These are phyloP conservation scores for Smittia aterrima DNA, from an alignment of 2,888 invertebrate species.

Conservation along the genomic window DNA sequence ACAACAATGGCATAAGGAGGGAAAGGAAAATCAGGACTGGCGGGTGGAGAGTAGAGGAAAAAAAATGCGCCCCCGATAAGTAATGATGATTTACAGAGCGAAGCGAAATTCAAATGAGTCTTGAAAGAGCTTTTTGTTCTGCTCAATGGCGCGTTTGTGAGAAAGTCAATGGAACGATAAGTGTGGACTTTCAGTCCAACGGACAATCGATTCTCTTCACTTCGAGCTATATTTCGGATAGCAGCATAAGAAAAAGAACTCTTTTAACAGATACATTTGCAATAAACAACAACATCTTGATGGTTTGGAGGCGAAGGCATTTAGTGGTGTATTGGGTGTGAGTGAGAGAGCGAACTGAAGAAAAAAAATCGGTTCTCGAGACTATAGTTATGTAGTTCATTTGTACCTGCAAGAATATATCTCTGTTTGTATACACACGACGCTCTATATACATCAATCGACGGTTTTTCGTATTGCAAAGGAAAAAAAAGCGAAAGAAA, in stretches of 20 bases:
- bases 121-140: neutral
- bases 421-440: conserved; percentile 1
- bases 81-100: conserved; percentile 33
- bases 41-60: neutral
- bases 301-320: conserved; percentile 12
- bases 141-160: neutral
- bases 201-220: conserved; percentile 7
- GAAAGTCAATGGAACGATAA: conserved; percentile 17
- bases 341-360: neutral
- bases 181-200: neutral
- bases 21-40: conserved; percentile 3
- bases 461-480: conserved; percentile 6
- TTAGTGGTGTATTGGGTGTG: conserved; percentile 11
- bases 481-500: conserved; percentile 21
- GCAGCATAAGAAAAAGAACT: conserved; percentile 8
- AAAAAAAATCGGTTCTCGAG: conserved; percentile 19
- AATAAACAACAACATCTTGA: conserved; percentile 21
- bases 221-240: neutral
- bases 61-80: conserved; percentile 34
- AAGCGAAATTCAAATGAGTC: conserved; percentile 22
- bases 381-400: conserved; percentile 29
- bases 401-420: conserved; percentile 27
- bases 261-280: conserved; percentile 29
- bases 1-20: conserved; percentile 40
- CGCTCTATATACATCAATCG: conserved; percentile 16